Percentiles rank a stretch among this genome's conserved stretches.
These are phyloP conservation scores for Alcis repandata DNA, from an alignment of 2,888 invertebrate species.

Conservation along the genomic window DNA sequence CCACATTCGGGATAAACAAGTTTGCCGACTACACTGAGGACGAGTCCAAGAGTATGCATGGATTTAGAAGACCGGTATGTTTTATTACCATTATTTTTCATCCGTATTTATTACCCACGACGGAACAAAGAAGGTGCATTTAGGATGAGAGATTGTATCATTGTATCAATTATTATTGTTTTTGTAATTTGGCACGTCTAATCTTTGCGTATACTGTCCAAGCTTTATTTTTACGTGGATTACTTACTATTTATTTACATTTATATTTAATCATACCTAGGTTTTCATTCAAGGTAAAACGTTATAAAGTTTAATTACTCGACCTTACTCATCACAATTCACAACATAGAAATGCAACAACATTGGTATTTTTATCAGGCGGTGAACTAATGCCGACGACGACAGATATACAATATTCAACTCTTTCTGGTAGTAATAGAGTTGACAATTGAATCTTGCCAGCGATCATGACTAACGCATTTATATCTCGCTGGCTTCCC, in stretches of 20 bases:
- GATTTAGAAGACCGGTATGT: slow-evolving; percentile 5
- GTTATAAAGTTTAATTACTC: no score
- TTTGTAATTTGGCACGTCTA: no score
- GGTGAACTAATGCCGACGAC: not conserved
- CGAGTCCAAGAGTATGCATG: not conserved
- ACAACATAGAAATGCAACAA: not conserved
- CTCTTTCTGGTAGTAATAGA: slow-evolving; percentile 1
- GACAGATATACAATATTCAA: not conserved
- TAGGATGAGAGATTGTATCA: no score
- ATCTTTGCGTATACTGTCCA: not conserved
- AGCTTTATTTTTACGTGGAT: no score
- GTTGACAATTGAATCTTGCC: not conserved
- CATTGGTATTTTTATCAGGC: slow-evolving; percentile 13
- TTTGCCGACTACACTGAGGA: slow-evolving; percentile 31
- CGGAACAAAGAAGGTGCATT: not conserved
- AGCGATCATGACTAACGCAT: slow-evolving; percentile 1
- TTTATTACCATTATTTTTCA: not conserved
- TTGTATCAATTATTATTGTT: no score
- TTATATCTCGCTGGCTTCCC: not conserved
- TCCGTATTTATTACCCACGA: not conserved
- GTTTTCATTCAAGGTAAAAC: no score
- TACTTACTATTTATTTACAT: not conserved
- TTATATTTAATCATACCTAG: no score
- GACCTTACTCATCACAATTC: not conserved
- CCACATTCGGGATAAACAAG: slow-evolving; percentile 24